Conservation (phyloP, 2,888 invertebrate genomes). For the Trichopoda pennipes region DNA sequence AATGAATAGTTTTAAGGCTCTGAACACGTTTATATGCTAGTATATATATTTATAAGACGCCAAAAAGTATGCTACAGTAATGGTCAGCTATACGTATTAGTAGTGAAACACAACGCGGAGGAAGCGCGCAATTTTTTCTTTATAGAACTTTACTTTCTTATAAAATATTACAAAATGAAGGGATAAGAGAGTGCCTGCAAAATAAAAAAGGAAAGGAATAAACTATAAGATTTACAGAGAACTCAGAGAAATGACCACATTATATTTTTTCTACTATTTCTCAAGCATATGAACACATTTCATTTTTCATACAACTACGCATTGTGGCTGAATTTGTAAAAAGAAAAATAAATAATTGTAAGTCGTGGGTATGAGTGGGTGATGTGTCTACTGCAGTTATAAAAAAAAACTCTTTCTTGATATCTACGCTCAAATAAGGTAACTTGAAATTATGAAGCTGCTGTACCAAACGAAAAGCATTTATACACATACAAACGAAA, state of each 20-base stretch:
- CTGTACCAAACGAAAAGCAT: background rate
- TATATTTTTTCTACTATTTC: slow-evolving; percentile 29
- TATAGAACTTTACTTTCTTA: slow-evolving; percentile 26
- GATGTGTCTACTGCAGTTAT: slow-evolving; percentile 21
- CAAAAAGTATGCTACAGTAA: slow-evolving; percentile 39
- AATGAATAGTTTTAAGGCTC: background rate
- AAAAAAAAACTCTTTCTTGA: slow-evolving; percentile 38
- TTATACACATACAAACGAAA: background rate
- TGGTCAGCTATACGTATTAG: slow-evolving; percentile 14
- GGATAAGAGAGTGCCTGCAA: background rate
- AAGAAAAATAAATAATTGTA: slow-evolving; percentile 32
- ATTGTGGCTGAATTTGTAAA: slow-evolving; percentile 17
- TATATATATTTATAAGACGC: slow-evolving; percentile 35
- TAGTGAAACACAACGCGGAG: slow-evolving; percentile 44
- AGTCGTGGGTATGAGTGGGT: slow-evolving; percentile 17
- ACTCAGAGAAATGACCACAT: slow-evolving; percentile 32
- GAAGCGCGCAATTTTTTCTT: slow-evolving; percentile 51
- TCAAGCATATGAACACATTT: slow-evolving; percentile 2
- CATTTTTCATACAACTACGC: slow-evolving; percentile 28
- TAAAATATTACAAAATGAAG: slow-evolving; percentile 27
- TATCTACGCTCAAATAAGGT: slow-evolving; percentile 47
- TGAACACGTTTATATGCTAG: background rate
- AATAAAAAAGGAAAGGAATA: slow-evolving; percentile 28
- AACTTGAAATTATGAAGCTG: slow-evolving; percentile 62
- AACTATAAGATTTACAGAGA: slow-evolving; percentile 51